Base-by-base conservation (phyloP, 2,888 invertebrate species). In the Hylaea fasciaria region DNA sequence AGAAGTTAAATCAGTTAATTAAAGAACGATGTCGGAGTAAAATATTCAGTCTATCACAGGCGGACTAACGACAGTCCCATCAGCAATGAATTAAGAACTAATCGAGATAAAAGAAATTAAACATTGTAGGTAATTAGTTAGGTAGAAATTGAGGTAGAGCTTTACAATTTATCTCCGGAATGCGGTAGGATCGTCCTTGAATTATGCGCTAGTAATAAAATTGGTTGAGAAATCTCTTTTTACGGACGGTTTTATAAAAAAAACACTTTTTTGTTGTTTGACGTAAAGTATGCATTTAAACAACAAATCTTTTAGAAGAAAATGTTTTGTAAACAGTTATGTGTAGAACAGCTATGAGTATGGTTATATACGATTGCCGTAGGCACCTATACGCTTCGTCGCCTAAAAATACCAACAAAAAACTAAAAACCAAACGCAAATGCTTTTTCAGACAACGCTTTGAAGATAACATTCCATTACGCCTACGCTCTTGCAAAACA, bases 11-110 rank as follows among this genome's bases (percentile, higher is more conserved):
- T 11, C 47, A 48, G 54, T 49, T 53, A 59, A 54, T 54, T 39
- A 59, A 54, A 16, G 43, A 47, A 41, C 39, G 8, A 45, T 43
- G 11, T 22, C 45, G 49, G 45, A 32, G 39, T 37, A 57, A 59
- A 59, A 54, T 54, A 59, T 59, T 54, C 45, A 53, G 11, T 29
- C 17, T 35, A 35, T 39, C n/a, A 37, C 22, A 17, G 39, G 17
- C 39, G 4, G 47, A 28, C 11, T 13, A 35, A 47, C 14, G 13
- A 10, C 13, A 10, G 13, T 5, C 16, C 28, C 28, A 28, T 45
- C 22, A 45, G 9, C 32, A 7, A 32, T 17, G 12, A 44, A 44
- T 22, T 12, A 28, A 29, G 29, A 29, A 14, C 28, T 28, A 12
- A 46, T 46, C 2, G 12, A 0, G n/a, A 46, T 28, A 29, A 46